A percentile compares a stretch with the other conserved stretches of the same genome.
These are phyloP conservation scores for Enteromius viviparus DNA, from an alignment of 2,797 vertebrate genomes.

Conservation along the genomic window DNA sequence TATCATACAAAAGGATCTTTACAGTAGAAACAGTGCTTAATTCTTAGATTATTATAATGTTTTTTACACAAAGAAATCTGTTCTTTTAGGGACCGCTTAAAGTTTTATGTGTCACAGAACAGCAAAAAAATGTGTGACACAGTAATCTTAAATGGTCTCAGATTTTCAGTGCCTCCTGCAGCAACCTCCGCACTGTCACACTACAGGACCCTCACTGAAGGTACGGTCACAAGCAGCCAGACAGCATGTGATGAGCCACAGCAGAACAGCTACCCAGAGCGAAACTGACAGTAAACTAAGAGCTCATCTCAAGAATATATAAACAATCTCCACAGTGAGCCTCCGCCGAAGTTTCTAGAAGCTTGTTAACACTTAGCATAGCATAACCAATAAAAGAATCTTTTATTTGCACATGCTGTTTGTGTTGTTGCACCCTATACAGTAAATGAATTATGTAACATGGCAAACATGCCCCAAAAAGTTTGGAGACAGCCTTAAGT, in stretches of 20 bases:
- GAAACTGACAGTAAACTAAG: constrained; percentile 32
- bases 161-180: neutral
- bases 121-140: too few species aligned
- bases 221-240: constrained; percentile 29
- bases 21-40: neutral
- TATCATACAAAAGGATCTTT: neutral
- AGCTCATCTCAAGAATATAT: constrained; percentile 33
- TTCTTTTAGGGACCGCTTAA: too few species aligned
- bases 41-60: neutral
- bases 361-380: constrained; percentile 1
- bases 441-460: neutral
- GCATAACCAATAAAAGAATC: neutral
- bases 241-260: constrained; percentile 31
- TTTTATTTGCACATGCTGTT: constrained; percentile 9
- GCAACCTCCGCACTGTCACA: neutral
- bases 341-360: neutral
- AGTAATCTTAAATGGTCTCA: neutral
- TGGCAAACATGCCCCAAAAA: neutral
- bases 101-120: neutral
- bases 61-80: neutral
- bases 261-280: neutral
- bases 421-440: neutral
- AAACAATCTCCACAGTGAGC: constrained; percentile 21
- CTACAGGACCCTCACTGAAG: constrained; percentile 2
- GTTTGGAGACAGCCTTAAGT: neutral